These are phyloP conservation scores for Orthosia cruda DNA, from an alignment of 2,888 invertebrate species.

Conservation along the genomic window DNA sequence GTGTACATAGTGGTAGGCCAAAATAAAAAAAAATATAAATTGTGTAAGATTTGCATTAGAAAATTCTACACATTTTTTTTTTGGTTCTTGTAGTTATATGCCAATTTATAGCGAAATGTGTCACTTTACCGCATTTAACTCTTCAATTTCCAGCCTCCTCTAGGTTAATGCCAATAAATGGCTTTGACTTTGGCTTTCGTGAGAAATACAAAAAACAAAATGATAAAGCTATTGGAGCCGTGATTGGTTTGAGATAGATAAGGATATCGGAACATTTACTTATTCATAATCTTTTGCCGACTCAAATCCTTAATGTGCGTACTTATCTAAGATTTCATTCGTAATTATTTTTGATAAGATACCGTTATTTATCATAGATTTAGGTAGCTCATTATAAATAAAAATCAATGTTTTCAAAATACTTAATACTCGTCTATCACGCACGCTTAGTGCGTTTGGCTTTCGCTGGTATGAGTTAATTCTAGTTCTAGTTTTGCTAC, in stretches of 20 bases:
- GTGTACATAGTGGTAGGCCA: too few species aligned
- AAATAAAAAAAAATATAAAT: too few species aligned
- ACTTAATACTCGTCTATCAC: background rate
- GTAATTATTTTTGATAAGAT: constrained; percentile 36
- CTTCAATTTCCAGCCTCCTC: too few species aligned
- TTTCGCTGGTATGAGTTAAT: background rate
- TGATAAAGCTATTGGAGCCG: background rate
- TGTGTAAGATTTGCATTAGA: too few species aligned
- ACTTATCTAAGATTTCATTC: constrained; percentile 29
- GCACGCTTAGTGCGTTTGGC: background rate
- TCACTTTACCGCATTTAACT: too few species aligned
- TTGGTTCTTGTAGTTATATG: too few species aligned
- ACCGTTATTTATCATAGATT: constrained; percentile 7
- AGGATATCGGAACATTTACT: constrained; percentile 1
- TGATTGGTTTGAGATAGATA: constrained; percentile 18
- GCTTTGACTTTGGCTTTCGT: too few species aligned
- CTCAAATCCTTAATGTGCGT: constrained; percentile 4
- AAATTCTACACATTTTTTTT: too few species aligned
- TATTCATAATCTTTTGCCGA: constrained; percentile 12
- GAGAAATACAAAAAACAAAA: background rate
- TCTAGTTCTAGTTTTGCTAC: background rate
- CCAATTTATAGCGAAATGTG: too few species aligned
- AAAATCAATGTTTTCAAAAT: constrained; percentile 12
- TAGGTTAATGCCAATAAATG: too few species aligned
- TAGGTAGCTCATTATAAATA: constrained; percentile 9